These are phyloP conservation scores for Macrophya annulata DNA, from an alignment of 2,888 invertebrate genomes.

Conservation along the genomic window DNA sequence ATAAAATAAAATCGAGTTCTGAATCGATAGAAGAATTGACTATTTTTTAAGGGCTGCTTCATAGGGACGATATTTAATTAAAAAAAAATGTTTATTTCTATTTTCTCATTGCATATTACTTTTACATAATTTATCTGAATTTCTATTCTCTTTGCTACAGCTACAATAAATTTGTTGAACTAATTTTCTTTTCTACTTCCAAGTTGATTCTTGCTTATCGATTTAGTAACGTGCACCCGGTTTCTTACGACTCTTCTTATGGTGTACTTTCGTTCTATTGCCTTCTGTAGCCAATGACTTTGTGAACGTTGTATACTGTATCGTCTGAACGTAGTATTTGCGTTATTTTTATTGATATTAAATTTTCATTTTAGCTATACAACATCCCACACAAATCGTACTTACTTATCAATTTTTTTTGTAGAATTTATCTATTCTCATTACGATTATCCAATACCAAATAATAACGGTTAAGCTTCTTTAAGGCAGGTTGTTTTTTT, in stretches of 20 bases:
- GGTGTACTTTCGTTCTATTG: conserved; percentile 22
- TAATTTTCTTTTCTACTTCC: conserved; percentile 21
- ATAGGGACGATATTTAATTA: too few species aligned
- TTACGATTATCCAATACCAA: neutral
- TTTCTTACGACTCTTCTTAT: conserved; percentile 16
- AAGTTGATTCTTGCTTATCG: conserved; percentile 26
- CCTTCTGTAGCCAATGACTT: conserved; percentile 33
- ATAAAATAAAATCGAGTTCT: too few species aligned
- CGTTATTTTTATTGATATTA: neutral
- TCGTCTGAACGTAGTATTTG: neutral
- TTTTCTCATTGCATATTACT: neutral
- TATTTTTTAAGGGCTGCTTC: too few species aligned
- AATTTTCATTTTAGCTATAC: neutral
- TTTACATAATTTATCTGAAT: neutral
- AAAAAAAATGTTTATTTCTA: too few species aligned
- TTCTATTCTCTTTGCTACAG: neutral
- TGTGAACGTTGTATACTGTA: conserved; percentile 10
- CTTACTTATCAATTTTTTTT: neutral
- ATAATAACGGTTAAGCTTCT: neutral
- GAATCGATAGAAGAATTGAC: too few species aligned
- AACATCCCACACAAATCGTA: neutral
- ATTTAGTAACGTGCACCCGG: neutral
- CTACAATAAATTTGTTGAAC: neutral
- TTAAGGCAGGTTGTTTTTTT: neutral
- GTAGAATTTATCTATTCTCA: neutral